Base-by-base conservation (phyloP, 1,140 invertebrate species). In the Camponotus vicinus region DNA sequence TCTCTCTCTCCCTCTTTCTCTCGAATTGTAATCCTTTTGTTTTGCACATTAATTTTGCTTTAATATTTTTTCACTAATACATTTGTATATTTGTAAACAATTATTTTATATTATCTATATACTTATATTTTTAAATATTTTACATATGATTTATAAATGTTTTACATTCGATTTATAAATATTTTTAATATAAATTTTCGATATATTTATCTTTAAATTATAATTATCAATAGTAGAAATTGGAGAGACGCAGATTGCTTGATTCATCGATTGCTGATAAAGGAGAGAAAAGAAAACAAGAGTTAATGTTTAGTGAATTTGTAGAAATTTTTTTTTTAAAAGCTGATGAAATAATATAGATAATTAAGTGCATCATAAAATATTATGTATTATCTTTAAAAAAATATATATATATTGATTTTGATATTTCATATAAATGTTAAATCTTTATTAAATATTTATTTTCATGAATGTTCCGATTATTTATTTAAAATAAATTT, bases 261-360 rank as follows among this genome's bases (percentile, higher is more conserved):
- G 57, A n/a, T 27, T 52, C 45, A 79, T 67, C 37, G n/a, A 7
- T 55, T 6, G 64, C 55, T 21, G 78, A 13, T 80, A 80, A 80
- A 40, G 8, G 1, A 6, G 52, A 18, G 2, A 57, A 57, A 11
- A 70, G 37, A 2, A 11, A 52, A 57, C 0, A 9, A 66, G 5
- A 64, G 1, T 66, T 67, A 57, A 11, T 34, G 64, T 70, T 70
- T 32, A 32, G 1, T 57, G 64, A 70, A 59, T 57, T 57, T 42
- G 13, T 1, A 42, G 21, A 45, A 18, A 32, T 27, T 27, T 27
- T 27, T 27, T 21, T 40, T 55, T 57, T 40, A 7, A 21, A 1
- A 37, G 9, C 1, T 32, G 64, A n/a, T 80, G 2, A 45, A 69
- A 67, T 21, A 21, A 76, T 21, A 11, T 0, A 34, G 2, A n/a